phyloP scores from a whole-genome alignment of 2,888 invertebrate species.

The Eristalis pertinax region DNA sequence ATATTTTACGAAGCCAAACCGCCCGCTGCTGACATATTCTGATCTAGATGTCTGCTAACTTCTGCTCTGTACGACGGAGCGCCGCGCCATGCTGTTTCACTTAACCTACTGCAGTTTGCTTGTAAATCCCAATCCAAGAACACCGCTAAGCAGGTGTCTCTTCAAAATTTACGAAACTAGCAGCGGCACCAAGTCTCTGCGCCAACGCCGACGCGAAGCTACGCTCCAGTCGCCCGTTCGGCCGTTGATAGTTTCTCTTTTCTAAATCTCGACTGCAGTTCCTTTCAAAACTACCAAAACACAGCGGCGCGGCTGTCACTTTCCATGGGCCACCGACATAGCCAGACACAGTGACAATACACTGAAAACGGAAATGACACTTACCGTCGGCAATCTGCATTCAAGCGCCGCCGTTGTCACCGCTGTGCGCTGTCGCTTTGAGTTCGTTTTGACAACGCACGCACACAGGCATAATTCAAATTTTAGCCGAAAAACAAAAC shows the following conservation, averaged over 20 bases:
- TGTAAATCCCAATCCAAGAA: slow-evolving; percentile 44
- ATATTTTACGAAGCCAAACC: background rate
- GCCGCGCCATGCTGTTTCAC: slow-evolving; percentile 6
- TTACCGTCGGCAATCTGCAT: slow-evolving; percentile 63
- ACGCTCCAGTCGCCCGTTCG: background rate
- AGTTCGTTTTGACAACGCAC: slow-evolving; percentile 53
- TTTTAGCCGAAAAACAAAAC: slow-evolving; percentile 37
- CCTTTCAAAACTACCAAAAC: background rate
- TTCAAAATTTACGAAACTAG: slow-evolving; percentile 40
- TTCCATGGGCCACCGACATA: slow-evolving; percentile 46
- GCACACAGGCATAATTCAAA: slow-evolving; percentile 43
- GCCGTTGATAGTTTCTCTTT: slow-evolving; percentile 59
- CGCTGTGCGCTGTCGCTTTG: slow-evolving; percentile 31
- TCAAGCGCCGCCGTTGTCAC: slow-evolving; percentile 40
- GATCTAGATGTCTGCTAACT: slow-evolving; percentile 3
- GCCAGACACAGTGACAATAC: slow-evolving; percentile 42
- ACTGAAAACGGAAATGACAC: slow-evolving; percentile 66
- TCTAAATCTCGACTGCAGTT: slow-evolving; percentile 53
- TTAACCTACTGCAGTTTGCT: slow-evolving; percentile 25
- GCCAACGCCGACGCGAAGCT: slow-evolving; percentile 5
- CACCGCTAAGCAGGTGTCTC: slow-evolving; percentile 45
- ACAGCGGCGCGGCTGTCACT: slow-evolving; percentile 30
- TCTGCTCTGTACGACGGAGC: background rate
- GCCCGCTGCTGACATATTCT: background rate
- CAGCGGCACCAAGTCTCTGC: slow-evolving; percentile 7